Evolutionary conservation across 2,113 vertebrate genomes (phyloP), one percentile per base, ranked within the genome.

Genomic region (Benitochromis conjunctus): DNA sequence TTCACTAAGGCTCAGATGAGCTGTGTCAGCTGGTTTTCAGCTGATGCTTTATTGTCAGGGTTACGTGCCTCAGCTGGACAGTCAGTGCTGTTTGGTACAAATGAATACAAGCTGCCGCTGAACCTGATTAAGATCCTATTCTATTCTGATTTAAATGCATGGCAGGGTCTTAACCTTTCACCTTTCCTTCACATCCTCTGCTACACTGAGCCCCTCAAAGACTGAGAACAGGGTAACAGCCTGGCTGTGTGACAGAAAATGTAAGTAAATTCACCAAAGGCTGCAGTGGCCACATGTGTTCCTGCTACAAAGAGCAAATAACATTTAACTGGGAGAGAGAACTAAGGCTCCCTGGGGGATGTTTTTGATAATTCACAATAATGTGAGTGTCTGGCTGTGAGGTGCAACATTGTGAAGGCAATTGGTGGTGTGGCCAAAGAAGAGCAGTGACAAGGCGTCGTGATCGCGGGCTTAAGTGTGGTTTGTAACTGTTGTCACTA

Each of bases 71-170:
- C 92, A 94, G 94, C 89, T 95, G 92, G 82, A 79, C 62, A 81
- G 89, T 92, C 81, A 64, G 29, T 31, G 84, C 46, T 26, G 83
- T 88, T 86, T 71, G 78, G 71, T 78, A 24, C 26, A 11, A 11
- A 71, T 92, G 92, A 94, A 94, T 91, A 85, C 81, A 85, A 83
- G 81, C 84, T 79, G 53, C 57, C n/a, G n/a, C 46, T 78, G 69
- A 92, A 91, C 79, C 78, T 74, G 90, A 94, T 93, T 92, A 89
- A 41, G 51, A 58, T 43, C 82, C 81, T 56, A 41, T 90, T 86
- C 76, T 84, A 91, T 89, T 89, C 90, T 93, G 91, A 95, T 94
- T 93, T 92, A 80, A 78, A 91, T 91, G 89, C 89, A 84, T 58
- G 55, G 9, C 13, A 26, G 55, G 82, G 69, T 31, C 54, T 55